These are phyloP conservation scores for Leucosticte australis DNA, from an alignment of 2,113 vertebrate genomes.

Conservation along the genomic window DNA sequence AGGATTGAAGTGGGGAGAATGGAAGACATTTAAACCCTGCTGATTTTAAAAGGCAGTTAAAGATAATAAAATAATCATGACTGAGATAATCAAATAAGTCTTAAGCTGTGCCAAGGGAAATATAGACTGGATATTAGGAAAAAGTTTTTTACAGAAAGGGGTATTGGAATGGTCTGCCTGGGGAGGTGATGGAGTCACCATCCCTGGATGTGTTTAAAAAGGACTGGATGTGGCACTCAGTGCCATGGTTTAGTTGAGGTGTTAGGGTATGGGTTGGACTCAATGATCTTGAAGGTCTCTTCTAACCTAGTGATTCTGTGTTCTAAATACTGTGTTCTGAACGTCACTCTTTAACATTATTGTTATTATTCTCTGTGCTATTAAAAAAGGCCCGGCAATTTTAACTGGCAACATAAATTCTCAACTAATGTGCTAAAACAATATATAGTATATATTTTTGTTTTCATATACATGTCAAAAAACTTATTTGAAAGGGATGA, in stretches of 20 bases:
- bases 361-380: neutral
- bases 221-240: neutral
- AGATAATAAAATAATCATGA: neutral
- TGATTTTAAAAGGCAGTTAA: neutral
- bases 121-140: neutral
- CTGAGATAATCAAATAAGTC: neutral
- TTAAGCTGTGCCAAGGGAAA: neutral
- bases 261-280: neutral
- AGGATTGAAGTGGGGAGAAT: neutral
- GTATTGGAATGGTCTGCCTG: neutral
- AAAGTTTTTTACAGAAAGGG: neutral
- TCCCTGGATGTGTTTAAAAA: neutral
- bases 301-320: neutral
- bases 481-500: neutral
- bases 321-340: neutral
- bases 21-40: neutral
- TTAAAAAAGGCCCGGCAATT: neutral
- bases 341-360: neutral
- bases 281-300: neutral
- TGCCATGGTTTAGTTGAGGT: neutral
- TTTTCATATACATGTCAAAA: neutral
- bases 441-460: neutral
- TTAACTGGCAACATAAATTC: neutral
- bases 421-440: neutral
- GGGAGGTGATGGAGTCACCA: neutral